Conservation (phyloP, 92 coral and sea anemone species). For the Bergia puertoricense region DNA sequence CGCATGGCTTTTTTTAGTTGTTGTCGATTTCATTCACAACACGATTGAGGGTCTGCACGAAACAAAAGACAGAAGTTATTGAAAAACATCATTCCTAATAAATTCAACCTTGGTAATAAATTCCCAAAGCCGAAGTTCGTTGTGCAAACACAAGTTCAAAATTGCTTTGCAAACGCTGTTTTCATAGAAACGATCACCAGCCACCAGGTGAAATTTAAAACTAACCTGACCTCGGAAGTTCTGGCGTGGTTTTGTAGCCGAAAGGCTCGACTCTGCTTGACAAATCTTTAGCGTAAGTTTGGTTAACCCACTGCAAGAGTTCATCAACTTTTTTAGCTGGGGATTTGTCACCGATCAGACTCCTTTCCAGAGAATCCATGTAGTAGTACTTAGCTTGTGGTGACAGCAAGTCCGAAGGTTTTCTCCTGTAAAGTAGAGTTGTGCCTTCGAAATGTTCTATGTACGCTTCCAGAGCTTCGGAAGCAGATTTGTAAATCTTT, state of each 20-base stretch:
- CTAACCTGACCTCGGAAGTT: slow-evolving; percentile 66
- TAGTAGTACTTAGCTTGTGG: slow-evolving; percentile 86
- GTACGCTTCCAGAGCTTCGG: slow-evolving; percentile 91
- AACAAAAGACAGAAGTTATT: background rate
- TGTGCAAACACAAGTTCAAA: slow-evolving; percentile 1
- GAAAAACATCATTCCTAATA: background rate
- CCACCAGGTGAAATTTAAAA: background rate
- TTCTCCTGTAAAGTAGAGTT: slow-evolving; percentile 61
- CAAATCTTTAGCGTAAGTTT: slow-evolving; percentile 80
- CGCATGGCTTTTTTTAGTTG: background rate
- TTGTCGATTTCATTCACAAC: slow-evolving; percentile 12
- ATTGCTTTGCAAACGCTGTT: background rate
- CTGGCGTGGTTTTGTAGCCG: slow-evolving; percentile 64
- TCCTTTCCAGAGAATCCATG: slow-evolving; percentile 86
- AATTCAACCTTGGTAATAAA: background rate
- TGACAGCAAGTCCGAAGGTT: slow-evolving; percentile 82
- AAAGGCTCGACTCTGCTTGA: slow-evolving; percentile 78
- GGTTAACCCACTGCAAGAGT: slow-evolving; percentile 89
- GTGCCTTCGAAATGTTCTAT: slow-evolving; percentile 81
- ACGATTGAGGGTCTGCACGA: background rate
- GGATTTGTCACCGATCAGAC: slow-evolving; percentile 68
- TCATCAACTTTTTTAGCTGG: slow-evolving; percentile 85
- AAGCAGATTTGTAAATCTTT: slow-evolving; percentile 73
- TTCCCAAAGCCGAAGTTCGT: background rate
- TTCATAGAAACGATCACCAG: background rate